phyloP scores from a whole-genome alignment of 2,113 vertebrate species.

The Labeo rohita region DNA sequence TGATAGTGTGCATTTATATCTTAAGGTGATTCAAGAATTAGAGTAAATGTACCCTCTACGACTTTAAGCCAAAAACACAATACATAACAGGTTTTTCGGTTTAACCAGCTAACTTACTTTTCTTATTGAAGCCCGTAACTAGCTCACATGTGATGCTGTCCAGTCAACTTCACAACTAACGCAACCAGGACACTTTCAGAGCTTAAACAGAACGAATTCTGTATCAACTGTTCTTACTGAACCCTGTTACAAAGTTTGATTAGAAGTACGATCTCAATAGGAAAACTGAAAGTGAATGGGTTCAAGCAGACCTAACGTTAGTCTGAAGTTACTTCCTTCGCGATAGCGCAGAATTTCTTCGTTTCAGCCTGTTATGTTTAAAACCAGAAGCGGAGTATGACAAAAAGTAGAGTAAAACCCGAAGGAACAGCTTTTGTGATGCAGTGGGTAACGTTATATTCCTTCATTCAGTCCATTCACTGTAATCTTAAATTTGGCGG shows the following conservation, averaged over 20 bases:
- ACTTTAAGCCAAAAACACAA: neutral
- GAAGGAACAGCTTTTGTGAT: neutral
- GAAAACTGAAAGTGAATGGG: conserved; percentile 2
- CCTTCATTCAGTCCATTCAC: neutral
- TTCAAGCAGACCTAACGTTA: neutral
- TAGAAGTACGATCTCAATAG: neutral
- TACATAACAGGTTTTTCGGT: neutral
- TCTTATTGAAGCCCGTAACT: neutral
- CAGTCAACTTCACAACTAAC: neutral
- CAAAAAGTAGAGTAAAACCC: neutral
- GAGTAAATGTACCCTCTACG: neutral
- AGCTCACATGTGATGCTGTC: neutral
- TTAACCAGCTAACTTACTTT: conserved; percentile 17
- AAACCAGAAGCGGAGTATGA: neutral
- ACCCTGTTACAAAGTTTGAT: neutral
- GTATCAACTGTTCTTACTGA: neutral
- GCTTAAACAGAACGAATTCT: neutral
- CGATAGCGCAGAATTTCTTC: neutral
- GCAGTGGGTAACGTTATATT: neutral
- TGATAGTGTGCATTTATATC: neutral
- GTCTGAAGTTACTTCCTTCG: neutral
- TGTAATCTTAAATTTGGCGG: conserved; percentile 27
- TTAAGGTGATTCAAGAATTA: neutral
- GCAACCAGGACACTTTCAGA: neutral
- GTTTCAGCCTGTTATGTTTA: neutral